A percentile compares a stretch with the other conserved stretches of the same genome.
phyloP scores from a whole-genome alignment of 2,797 vertebrate genomes.

The Etheostoma nigrum region DNA sequence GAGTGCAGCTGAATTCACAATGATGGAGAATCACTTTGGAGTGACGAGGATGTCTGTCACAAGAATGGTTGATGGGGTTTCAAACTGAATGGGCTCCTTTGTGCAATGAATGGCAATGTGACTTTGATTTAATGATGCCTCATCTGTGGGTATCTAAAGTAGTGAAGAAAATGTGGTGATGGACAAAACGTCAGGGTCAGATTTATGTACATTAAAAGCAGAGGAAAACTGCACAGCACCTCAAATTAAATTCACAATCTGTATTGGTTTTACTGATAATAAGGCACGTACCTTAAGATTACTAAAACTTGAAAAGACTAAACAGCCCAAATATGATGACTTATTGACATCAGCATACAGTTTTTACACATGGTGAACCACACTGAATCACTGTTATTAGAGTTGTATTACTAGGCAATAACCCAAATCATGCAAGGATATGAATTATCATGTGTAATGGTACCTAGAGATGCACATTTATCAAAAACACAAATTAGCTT shows the following conservation, averaged over 20 bases:
- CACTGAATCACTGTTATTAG: not conserved
- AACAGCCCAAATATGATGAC: conserved; percentile 1
- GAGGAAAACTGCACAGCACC: conserved; percentile 8
- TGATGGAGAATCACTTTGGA: conserved; percentile 62
- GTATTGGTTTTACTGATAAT: conserved; percentile 12
- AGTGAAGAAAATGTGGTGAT: conserved; percentile 35
- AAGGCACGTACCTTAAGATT: not conserved
- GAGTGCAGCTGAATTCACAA: conserved; percentile 63
- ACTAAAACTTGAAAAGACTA: not conserved
- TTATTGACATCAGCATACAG: not conserved
- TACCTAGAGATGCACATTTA: not conserved
- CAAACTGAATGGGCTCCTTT: conserved; percentile 65
- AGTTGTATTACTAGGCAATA: not conserved
- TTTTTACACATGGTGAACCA: not conserved
- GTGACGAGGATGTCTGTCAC: conserved; percentile 65
- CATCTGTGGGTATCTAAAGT: conserved; percentile 50
- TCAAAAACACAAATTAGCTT: not conserved
- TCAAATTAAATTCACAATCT: conserved; percentile 26
- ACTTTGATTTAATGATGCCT: conserved; percentile 67
- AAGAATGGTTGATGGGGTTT: conserved; percentile 61
- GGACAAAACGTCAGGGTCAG: conserved; percentile 41
- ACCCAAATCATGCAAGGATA: not conserved
- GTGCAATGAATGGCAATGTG: conserved; percentile 54
- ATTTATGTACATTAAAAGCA: conserved; percentile 43
- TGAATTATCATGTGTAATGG: not conserved